These are phyloP conservation scores for Sebastes glaucus DNA, from an alignment of 2,797 vertebrate genomes.

Conservation along the genomic window DNA sequence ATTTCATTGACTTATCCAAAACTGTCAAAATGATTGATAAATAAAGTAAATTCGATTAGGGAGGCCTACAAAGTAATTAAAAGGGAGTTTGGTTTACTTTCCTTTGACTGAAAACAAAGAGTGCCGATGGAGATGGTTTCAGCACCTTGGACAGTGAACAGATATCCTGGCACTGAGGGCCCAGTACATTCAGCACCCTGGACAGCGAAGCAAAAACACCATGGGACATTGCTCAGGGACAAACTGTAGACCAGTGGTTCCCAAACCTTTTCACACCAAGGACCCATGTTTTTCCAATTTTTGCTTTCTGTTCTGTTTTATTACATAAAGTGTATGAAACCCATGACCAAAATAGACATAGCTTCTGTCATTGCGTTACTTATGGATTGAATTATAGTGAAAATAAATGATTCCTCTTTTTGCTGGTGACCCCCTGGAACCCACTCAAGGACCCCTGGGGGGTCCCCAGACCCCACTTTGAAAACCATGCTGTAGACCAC, in stretches of 20 bases:
- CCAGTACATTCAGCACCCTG: slow-evolving; percentile 39
- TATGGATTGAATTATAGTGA: too few relatives aligned
- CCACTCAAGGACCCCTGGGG: too few relatives aligned
- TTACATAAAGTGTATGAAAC: too few relatives aligned
- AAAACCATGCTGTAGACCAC: neutral
- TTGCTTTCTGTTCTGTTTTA: too few relatives aligned
- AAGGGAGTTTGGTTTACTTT: neutral
- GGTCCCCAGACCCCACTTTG: too few relatives aligned
- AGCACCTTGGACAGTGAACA: slow-evolving; percentile 56
- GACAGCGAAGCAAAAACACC: slow-evolving; percentile 23
- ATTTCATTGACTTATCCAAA: neutral
- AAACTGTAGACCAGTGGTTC: neutral
- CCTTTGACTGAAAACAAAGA: neutral
- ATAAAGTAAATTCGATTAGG: neutral
- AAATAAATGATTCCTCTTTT: too few relatives aligned
- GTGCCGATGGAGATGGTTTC: neutral
- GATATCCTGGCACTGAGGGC: neutral
- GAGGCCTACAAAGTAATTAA: neutral
- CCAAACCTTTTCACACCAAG: too few relatives aligned
- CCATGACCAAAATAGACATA: too few relatives aligned
- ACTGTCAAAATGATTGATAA: neutral
- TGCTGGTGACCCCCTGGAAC: too few relatives aligned
- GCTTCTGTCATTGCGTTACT: too few relatives aligned
- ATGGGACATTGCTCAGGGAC: neutral
- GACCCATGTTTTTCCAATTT: fast-evolving